Evolutionary conservation across 2,113 vertebrate species (phyloP).

Genomic region (Misgurnus mizolepis): DNA sequence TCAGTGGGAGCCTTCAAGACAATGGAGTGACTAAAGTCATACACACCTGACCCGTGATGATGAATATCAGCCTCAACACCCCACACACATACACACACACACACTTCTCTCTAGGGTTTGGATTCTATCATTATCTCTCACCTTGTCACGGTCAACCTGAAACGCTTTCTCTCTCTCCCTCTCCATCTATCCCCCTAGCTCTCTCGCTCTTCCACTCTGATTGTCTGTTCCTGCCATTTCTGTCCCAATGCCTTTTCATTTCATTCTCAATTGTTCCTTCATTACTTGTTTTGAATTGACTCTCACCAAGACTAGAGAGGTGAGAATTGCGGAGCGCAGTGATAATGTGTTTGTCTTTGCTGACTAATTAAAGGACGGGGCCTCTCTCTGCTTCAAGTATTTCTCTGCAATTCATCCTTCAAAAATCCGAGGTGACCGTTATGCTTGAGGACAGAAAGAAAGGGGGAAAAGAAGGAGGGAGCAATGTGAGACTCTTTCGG

Average conservation of each 20-base stretch:
- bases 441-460: conserved; percentile 31
- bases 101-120: conserved; percentile 50
- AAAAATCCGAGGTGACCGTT: conserved; percentile 36
- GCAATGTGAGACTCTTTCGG: neutral
- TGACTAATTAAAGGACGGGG: conserved; percentile 34
- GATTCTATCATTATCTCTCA: conserved; percentile 61
- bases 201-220: conserved; percentile 8
- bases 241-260: neutral
- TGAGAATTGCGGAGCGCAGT: neutral
- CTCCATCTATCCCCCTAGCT: conserved; percentile 12
- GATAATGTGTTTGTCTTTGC: conserved; percentile 22
- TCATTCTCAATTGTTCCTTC: conserved; percentile 22
- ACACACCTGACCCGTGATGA: conserved; percentile 46
- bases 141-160: conserved; percentile 54
- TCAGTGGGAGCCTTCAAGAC: conserved; percentile 37
- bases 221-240: conserved; percentile 8
- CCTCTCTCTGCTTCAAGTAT: conserved; percentile 20
- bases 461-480: neutral
- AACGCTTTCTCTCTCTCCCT: conserved; percentile 12
- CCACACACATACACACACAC: conserved; percentile 44
- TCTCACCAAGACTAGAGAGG: conserved; percentile 5
- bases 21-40: conserved; percentile 22
- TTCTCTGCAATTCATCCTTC: conserved; percentile 28
- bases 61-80: conserved; percentile 53
- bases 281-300: conserved; percentile 31